Evolutionary conservation across 2,888 invertebrate species (phyloP).

Genomic region (Nesidiocoris tenuis): DNA sequence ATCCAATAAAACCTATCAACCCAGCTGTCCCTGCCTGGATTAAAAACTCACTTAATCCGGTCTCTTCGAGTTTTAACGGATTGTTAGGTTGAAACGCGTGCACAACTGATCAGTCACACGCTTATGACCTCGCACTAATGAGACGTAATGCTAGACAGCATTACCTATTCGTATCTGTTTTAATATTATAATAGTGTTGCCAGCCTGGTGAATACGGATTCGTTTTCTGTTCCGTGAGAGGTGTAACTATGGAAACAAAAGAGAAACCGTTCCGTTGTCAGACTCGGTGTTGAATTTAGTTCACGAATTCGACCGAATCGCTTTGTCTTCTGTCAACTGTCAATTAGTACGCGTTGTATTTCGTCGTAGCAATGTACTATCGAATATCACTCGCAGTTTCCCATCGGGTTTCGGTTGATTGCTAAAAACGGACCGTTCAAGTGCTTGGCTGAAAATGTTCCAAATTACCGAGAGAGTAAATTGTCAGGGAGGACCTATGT

Average conservation of each 20-base stretch:
- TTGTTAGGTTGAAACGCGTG: neutral
- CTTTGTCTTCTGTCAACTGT: neutral
- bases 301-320: neutral
- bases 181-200: neutral
- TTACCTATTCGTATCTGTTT: neutral
- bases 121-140: neutral
- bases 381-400: no score
- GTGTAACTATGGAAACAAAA: neutral
- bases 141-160: no score
- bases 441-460: no score
- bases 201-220: neutral
- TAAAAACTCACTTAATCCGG: no score
- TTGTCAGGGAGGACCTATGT: no score
- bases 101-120: neutral
- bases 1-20: no score
- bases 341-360: no score
- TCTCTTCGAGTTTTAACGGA: neutral
- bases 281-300: neutral
- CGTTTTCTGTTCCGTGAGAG: neutral
- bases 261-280: neutral
- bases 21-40: no score
- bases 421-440: no score
- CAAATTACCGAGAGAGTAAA: no score
- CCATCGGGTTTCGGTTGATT: no score
- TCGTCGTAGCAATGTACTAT: no score